Evolutionary conservation across 2,113 vertebrate genomes (phyloP).

Genomic region (Rhabdomys dilectus): DNA sequence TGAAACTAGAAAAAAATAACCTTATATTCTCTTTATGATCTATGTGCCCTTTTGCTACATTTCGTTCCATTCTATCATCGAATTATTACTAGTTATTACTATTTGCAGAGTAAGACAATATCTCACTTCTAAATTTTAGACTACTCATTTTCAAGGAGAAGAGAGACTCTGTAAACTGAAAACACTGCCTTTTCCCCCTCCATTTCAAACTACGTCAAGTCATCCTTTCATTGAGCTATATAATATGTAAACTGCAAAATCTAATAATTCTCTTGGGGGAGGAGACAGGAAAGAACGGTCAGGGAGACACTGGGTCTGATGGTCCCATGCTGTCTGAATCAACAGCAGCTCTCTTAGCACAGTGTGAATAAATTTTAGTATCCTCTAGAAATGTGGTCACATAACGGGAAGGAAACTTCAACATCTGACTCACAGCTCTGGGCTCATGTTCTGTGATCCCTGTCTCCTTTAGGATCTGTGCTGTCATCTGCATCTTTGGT

Average conservation of each 20-base stretch:
- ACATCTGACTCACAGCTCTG: constrained; percentile 97
- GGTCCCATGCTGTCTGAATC: constrained; percentile 94
- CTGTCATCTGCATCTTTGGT: constrained; percentile 95
- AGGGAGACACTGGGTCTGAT: constrained; percentile 94
- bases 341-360: constrained; percentile 95
- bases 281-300: constrained; percentile 97
- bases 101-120: too few species aligned
- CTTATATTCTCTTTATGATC: not conserved
- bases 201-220: not conserved
- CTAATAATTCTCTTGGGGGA: constrained; percentile 94
- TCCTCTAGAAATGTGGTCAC: constrained; percentile 97
- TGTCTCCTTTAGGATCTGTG: constrained; percentile 98
- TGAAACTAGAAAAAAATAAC: not conserved
- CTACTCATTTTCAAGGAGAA: not conserved
- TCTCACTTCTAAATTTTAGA: not conserved
- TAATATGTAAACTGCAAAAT: constrained; percentile 87
- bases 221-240: not conserved
- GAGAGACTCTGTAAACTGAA: not conserved
- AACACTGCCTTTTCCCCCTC: not conserved
- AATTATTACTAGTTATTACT: too few species aligned
- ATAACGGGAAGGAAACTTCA: constrained; percentile 96
- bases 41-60: not conserved
- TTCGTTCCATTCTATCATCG: not conserved
- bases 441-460: constrained; percentile 97
- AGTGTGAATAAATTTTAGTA: constrained; percentile 96